A percentile compares a stretch with the other conserved stretches of the same genome.
phyloP scores from a whole-genome alignment of 2,797 vertebrate species.

The Falco concolor region DNA sequence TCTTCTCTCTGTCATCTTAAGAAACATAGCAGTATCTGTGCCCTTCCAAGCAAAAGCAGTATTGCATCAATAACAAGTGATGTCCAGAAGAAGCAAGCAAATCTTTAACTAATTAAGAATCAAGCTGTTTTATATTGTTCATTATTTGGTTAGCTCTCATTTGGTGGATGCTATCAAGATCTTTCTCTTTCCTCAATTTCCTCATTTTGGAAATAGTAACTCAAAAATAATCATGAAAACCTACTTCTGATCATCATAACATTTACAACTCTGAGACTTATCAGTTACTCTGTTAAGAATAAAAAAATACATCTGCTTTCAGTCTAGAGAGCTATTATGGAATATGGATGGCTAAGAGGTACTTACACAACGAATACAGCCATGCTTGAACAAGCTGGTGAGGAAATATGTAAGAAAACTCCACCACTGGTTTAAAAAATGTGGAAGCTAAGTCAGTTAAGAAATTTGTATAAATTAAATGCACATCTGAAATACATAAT shows the following conservation, averaged over 20 bases:
- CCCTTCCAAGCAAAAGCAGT: not conserved
- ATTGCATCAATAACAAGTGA: not conserved
- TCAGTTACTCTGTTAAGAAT: not conserved
- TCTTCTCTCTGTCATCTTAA: slow-evolving; percentile 22
- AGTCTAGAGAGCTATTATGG: not conserved
- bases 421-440: not conserved
- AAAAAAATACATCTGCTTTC: not conserved
- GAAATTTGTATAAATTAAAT: not conserved
- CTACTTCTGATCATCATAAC: not conserved
- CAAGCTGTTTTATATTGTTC: not conserved
- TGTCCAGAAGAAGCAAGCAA: not conserved
- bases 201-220: not conserved
- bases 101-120: slow-evolving; percentile 30
- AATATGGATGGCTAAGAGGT: not conserved
- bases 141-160: not conserved
- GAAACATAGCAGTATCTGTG: not conserved
- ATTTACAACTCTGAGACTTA: not conserved
- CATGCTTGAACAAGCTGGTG: not conserved
- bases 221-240: not conserved
- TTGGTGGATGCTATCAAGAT: not conserved
- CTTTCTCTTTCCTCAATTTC: not conserved
- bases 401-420: not conserved
- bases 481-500: not conserved
- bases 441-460: not conserved
- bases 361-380: not conserved